Evolutionary conservation across 1,140 invertebrate genomes (phyloP), one percentile per base, ranked within the genome.

Genomic region (Coenobita brevimanus): DNA sequence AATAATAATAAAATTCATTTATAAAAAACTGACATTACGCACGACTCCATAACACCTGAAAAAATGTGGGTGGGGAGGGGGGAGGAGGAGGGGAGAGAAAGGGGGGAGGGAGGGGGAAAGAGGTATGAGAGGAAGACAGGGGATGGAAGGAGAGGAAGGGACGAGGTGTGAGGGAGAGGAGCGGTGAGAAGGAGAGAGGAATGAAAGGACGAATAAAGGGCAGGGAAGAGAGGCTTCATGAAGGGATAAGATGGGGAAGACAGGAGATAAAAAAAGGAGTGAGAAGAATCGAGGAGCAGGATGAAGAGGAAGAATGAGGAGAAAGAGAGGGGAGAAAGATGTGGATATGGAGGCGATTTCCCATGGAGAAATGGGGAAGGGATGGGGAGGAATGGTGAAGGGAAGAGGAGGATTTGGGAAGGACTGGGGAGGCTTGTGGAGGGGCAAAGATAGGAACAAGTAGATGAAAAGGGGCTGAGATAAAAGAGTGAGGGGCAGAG

Each of bases 81-180:
- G 67, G 36, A 30, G 33, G 33, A 27, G 3, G 33, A n/a, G 67
- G 36, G 67, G 33, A 38, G 17, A 38, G 36, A n/a, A n/a, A n/a
- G n/a, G n/a, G n/a, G n/a, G n/a, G 67, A 71, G 67, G 33, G 67
- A 71, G 67, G 36, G 67, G 33, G 67, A 33, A 30, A 71, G 33
- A 27, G 3, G 33, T 1, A 2, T 10, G 1, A 27, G 24, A 0
- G n/a, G 33, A 27, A 69, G 33, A 24, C 0, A 69, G 2, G 3
- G 33, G 46, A 1, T 15, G 24, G 10, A 69, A 21, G n/a, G 62
- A 67, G 64, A 27, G 33, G 64, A 17, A 15, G 24, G 33, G 33
- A 1, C 8, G 33, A 24, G 10, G 33, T 0, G n/a, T 1, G 33
- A 2, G 33, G 4, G 64, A 27, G 64, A 69, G 24, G 13, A 13